A percentile compares a stretch with the other conserved stretches of the same genome.
Conservation (phyloP, 2,888 invertebrate genomes). For the Zele albiditarsus region DNA sequence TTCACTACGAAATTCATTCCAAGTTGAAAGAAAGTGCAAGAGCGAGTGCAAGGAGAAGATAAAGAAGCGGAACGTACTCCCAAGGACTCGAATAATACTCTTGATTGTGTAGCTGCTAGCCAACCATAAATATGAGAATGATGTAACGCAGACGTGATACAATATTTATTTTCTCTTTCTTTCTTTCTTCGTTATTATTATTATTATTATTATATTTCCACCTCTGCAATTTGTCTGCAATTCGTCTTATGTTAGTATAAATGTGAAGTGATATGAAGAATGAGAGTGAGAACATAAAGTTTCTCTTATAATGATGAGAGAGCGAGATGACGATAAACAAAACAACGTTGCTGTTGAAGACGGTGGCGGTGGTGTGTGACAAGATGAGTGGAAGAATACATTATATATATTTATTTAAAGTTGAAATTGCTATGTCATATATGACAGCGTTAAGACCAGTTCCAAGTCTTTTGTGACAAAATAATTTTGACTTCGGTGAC, state of each 20-base stretch:
- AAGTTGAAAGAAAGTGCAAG: slow-evolving; percentile 21
- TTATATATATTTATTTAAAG: no score
- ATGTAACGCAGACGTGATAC: slow-evolving; percentile 3
- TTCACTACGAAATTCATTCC: slow-evolving; percentile 42
- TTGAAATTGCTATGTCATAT: no score
- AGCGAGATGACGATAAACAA: background rate
- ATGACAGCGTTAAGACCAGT: background rate
- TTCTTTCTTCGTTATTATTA: no score
- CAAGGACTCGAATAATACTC: slow-evolving; percentile 7
- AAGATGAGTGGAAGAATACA: background rate
- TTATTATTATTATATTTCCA: no score
- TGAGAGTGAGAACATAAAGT: background rate
- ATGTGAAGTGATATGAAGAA: slow-evolving; percentile 1
- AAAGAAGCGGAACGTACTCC: slow-evolving; percentile 21
- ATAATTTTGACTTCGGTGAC: slow-evolving; percentile 1
- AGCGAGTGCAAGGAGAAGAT: slow-evolving; percentile 29
- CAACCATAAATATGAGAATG: background rate
- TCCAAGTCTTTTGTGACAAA: background rate
- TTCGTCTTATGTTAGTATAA: background rate
- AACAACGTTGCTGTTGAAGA: background rate
- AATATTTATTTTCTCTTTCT: background rate
- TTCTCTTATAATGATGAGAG: background rate
- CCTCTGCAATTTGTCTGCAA: background rate
- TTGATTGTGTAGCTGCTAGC: background rate
- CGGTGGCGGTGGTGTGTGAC: background rate